phyloP scores from a whole-genome alignment of 2,113 vertebrate genomes.

The Rhadina sibilatrix region DNA sequence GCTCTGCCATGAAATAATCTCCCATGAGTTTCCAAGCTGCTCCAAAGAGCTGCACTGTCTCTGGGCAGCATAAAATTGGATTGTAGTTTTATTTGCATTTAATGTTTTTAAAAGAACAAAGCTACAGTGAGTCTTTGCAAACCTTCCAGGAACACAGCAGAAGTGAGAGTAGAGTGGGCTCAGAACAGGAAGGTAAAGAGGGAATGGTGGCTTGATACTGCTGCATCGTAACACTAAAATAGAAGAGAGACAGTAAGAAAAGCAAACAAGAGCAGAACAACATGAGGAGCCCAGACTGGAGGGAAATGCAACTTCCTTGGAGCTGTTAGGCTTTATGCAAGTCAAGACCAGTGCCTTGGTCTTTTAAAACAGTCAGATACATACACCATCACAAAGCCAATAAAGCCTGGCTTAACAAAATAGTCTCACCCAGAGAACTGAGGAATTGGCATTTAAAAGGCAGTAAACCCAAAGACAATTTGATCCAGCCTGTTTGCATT shows the following conservation, averaged over 20 bases:
- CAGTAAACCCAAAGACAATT: background rate
- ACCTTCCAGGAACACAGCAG: background rate
- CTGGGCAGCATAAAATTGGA: background rate
- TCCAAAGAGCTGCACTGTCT: background rate
- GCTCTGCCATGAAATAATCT: background rate
- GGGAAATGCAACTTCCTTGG: background rate
- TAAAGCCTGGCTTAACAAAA: background rate
- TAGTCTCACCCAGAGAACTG: background rate
- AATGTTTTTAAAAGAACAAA: background rate
- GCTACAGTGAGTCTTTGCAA: background rate
- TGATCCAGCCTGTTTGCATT: background rate
- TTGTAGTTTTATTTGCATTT: background rate
- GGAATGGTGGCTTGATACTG: background rate
- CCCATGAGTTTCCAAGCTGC: background rate
- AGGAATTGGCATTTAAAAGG: background rate
- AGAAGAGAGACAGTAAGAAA: background rate
- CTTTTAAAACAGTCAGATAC: background rate
- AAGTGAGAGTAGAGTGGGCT: background rate
- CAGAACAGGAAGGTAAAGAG: background rate
- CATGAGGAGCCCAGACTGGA: background rate
- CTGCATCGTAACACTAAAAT: background rate
- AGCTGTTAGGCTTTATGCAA: background rate
- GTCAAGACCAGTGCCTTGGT: background rate
- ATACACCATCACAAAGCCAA: background rate
- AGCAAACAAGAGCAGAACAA: background rate